Conservation (phyloP, 30 jellyfish, hydroid and myxozoan species). For the Turritopsis rubra region DNA sequence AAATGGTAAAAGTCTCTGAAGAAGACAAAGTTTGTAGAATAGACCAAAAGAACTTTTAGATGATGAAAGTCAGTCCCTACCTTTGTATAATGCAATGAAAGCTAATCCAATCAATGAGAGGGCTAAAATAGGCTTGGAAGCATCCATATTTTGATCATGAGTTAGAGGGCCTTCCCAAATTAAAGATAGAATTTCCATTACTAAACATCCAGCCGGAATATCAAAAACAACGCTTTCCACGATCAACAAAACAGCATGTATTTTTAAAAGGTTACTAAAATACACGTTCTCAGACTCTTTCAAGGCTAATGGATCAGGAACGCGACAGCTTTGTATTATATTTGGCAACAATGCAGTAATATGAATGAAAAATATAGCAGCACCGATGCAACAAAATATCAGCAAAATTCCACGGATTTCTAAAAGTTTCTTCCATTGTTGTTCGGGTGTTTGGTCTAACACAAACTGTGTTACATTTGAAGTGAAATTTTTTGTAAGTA, state of each 20-base stretch:
- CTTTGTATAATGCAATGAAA: constrained; percentile 81
- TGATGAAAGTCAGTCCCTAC: constrained; percentile 15
- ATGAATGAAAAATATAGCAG: constrained; percentile 59
- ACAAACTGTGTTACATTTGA: background rate
- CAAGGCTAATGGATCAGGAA: constrained; percentile 57
- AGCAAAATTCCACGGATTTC: constrained; percentile 40
- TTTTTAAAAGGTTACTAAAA: constrained; percentile 57
- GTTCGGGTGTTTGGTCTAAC: constrained; percentile 6
- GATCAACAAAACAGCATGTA: constrained; percentile 56
- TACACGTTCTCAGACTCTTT: constrained; percentile 57
- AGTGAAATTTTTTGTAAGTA: background rate
- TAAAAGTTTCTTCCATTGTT: constrained; percentile 47
- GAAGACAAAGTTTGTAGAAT: background rate
- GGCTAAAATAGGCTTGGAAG: constrained; percentile 41
- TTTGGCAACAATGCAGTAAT: constrained; percentile 59
- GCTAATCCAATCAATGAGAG: constrained; percentile 77
- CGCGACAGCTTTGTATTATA: constrained; percentile 54
- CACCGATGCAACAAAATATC: constrained; percentile 63
- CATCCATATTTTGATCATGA: constrained; percentile 49
- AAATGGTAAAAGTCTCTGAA: background rate
- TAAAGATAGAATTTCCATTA: constrained; percentile 81
- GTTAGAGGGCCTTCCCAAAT: constrained; percentile 79
- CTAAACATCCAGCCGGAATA: constrained; percentile 77
- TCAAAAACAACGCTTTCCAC: constrained; percentile 75
- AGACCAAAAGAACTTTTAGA: background rate